Base-by-base conservation (phyloP, 1,140 invertebrate genomes). In the Hormaphis cornu region DNA sequence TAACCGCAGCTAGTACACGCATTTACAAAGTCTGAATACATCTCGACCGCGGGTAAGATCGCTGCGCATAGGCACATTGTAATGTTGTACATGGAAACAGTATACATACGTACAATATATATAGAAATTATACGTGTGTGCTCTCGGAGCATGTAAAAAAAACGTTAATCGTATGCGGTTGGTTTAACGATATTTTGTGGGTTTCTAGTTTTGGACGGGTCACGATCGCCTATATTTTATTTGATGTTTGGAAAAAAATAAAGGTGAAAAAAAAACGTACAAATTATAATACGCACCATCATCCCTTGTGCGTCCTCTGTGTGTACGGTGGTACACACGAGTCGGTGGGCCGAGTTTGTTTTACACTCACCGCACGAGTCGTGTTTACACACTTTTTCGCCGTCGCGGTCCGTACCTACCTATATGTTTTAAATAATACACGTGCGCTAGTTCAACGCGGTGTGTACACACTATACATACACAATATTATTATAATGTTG, bases 281-380 rank as follows among this genome's bases (percentile, higher is more conserved):
- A 33, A 54, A 22, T 50, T 28, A 66, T 50, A 66, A 50, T 66
- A 66, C 50, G 61, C 61, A 66, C 20, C 61, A 66, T 66, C 61
- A 66, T 66, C 61, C 61, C 61, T 66, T 66, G 61, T 66, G n/a
- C n/a, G n/a, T n/a, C n/a, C n/a, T n/a, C n/a, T n/a, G n/a, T n/a
- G n/a, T n/a, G n/a, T n/a, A n/a, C n/a, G n/a, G n/a, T n/a, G n/a
- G n/a, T n/a, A n/a, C n/a, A n/a, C n/a, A 66, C 54, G 54, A 66
- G 61, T 66, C 50, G 33, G 44, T 66, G 8, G 7, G 5, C 6
- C 42, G 61, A 66, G 44, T 66, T 66, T 66, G 44, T 28, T 66
- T 66, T 66, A 66, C 61, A 66, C 61, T 66, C 44, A 66, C 61
- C 61, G 61, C 61, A 66, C 61, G 61, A 66, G 61, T 66, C 61